Evolutionary conservation across 2,888 invertebrate genomes (phyloP).

Genomic region (Pandemis heparana): DNA sequence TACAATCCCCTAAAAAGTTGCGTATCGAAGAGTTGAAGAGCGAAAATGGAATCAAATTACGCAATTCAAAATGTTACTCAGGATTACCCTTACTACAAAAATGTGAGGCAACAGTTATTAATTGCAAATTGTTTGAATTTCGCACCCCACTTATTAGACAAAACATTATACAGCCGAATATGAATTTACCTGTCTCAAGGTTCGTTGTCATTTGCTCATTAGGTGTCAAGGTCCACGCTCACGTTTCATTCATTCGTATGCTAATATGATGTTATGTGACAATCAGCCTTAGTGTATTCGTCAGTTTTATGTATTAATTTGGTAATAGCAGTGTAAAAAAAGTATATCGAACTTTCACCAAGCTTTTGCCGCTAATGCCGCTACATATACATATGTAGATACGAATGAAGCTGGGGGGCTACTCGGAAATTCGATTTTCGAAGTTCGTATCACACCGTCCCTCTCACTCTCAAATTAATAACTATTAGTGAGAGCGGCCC

Average conservation of each 20-base stretch:
- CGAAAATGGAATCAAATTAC: too few species aligned
- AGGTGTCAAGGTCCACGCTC: background rate
- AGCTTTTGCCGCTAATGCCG: too few species aligned
- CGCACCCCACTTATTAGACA: background rate
- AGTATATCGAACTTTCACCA: too few species aligned
- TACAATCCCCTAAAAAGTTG: too few species aligned
- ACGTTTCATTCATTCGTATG: background rate
- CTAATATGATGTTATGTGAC: constrained; percentile 2
- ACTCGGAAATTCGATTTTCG: too few species aligned
- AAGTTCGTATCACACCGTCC: too few species aligned
- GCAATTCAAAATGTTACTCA: background rate
- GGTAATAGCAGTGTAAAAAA: too few species aligned
- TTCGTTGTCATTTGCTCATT: background rate
- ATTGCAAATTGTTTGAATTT: background rate
- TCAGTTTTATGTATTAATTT: background rate
- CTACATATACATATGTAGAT: too few species aligned
- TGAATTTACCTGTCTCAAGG: background rate
- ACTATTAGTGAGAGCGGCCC: too few species aligned
- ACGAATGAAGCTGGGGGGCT: too few species aligned
- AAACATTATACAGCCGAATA: background rate
- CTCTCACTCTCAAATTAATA: too few species aligned
- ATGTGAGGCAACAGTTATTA: background rate
- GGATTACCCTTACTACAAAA: background rate
- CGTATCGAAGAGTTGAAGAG: too few species aligned
- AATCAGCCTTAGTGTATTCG: background rate